Percentiles rank a stretch among this genome's conserved stretches.
Evolutionary conservation across 2,113 vertebrate species (phyloP).

Genomic region (Sander lucioperca): DNA sequence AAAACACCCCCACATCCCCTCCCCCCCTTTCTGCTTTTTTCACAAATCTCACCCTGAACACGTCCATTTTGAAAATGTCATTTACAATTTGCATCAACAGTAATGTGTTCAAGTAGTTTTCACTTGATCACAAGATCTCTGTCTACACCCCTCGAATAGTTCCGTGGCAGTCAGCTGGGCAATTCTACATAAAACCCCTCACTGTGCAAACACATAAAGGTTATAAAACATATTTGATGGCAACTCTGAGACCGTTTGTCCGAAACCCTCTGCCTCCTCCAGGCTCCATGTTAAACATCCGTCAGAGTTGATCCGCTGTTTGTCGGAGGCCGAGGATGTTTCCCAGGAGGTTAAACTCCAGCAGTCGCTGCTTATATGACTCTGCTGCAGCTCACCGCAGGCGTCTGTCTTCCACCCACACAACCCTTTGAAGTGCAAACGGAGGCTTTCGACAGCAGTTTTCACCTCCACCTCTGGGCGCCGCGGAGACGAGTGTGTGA

Average conservation of each 20-base stretch:
- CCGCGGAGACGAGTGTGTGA: neutral
- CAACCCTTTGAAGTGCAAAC: conserved; percentile 43
- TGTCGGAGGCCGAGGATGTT: neutral
- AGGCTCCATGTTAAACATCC: neutral
- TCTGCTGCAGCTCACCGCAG: neutral
- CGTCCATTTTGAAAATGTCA: too few relatives aligned
- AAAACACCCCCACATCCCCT: too few relatives aligned
- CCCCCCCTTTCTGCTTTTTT: too few relatives aligned
- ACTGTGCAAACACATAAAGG: neutral
- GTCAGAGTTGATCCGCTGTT: neutral
- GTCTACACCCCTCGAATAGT: neutral
- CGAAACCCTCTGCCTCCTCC: neutral
- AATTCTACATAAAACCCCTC: neutral
- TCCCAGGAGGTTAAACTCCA: conserved; percentile 25
- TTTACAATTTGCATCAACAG: too few relatives aligned
- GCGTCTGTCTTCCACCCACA: conserved; percentile 26
- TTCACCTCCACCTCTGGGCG: conserved; percentile 29
- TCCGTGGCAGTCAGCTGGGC: neutral
- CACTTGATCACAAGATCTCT: too few relatives aligned
- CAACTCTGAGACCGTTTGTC: neutral
- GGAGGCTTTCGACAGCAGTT: conserved; percentile 34
- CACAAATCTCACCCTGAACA: too few relatives aligned
- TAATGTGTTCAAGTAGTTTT: too few relatives aligned
- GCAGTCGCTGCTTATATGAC: conserved; percentile 17
- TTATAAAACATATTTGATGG: neutral